A percentile compares a stretch with the other conserved stretches of the same genome.
Conservation (phyloP, 2,888 invertebrate genomes). For the Encarsia formosa region DNA sequence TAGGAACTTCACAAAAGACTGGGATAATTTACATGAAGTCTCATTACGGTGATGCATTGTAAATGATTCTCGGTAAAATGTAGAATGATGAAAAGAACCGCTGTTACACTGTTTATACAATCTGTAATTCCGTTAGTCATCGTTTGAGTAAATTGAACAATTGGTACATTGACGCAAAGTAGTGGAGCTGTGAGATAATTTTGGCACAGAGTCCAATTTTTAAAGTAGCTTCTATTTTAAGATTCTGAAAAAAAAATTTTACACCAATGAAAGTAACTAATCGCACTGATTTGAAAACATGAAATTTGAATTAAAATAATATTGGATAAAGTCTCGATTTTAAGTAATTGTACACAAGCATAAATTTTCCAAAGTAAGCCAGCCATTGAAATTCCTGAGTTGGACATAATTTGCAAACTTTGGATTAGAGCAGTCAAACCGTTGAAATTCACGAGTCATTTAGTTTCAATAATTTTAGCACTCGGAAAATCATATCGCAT, state of each 20-base stretch:
- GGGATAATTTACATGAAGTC: neutral
- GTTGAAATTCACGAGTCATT: conserved; percentile 20
- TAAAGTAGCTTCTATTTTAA: too few species aligned
- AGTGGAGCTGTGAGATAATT: neutral
- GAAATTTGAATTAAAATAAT: neutral
- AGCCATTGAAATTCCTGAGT: conserved; percentile 3
- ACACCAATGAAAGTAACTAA: conserved; percentile 4
- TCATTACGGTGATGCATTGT: neutral
- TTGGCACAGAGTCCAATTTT: too few species aligned
- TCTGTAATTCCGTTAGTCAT: conserved; percentile 32
- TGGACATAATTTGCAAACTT: conserved; percentile 1
- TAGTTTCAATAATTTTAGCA: conserved; percentile 18
- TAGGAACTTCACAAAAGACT: neutral
- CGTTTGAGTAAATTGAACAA: conserved; percentile 29
- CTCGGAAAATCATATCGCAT: too few species aligned
- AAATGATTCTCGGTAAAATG: conserved; percentile 14
- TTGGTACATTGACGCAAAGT: conserved; percentile 19
- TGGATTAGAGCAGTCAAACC: neutral
- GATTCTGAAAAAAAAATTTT: too few species aligned
- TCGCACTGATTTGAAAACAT: neutral
- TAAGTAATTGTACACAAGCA: neutral
- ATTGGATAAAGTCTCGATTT: neutral
- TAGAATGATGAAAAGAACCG: neutral
- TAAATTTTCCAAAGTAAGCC: neutral
- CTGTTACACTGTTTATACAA: neutral